Evolutionary conservation across 2,888 invertebrate genomes (phyloP).

Genomic region (Diploptera punctata): DNA sequence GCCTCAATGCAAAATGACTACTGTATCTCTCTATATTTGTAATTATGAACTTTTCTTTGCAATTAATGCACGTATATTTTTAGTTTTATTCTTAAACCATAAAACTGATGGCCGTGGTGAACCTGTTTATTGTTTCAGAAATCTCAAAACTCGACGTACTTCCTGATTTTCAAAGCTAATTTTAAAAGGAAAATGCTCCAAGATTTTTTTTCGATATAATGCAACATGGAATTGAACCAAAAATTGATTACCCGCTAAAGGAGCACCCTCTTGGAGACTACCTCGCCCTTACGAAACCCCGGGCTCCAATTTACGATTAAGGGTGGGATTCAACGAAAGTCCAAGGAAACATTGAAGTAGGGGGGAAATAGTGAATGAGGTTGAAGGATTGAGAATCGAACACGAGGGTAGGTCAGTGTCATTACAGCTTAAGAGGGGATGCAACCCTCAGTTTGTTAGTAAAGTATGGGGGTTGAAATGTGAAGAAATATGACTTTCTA

Average conservation of each 20-base stretch:
- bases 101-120: too few species aligned
- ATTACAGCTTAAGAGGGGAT: conserved; percentile 5
- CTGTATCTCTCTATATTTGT: too few species aligned
- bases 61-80: too few species aligned
- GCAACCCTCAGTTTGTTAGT: not conserved
- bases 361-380: not conserved
- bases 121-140: too few species aligned
- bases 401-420: conserved; percentile 6
- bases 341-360: not conserved
- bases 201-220: too few species aligned
- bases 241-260: not conserved
- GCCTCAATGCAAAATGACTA: too few species aligned
- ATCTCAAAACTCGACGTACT: too few species aligned
- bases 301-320: not conserved
- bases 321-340: not conserved
- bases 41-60: too few species aligned
- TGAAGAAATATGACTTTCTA: not conserved
- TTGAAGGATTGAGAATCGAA: not conserved
- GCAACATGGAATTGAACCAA: too few species aligned
- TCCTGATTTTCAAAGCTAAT: too few species aligned
- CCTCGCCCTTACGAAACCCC: not conserved
- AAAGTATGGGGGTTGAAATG: conserved; percentile 1
- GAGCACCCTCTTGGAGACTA: not conserved
- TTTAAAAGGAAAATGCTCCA: too few species aligned
- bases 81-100: too few species aligned